Percentiles rank a stretch among this genome's conserved stretches.
These are phyloP conservation scores for Urocyon cinereoargenteus DNA, from an alignment of 2,797 vertebrate genomes.

Conservation along the genomic window DNA sequence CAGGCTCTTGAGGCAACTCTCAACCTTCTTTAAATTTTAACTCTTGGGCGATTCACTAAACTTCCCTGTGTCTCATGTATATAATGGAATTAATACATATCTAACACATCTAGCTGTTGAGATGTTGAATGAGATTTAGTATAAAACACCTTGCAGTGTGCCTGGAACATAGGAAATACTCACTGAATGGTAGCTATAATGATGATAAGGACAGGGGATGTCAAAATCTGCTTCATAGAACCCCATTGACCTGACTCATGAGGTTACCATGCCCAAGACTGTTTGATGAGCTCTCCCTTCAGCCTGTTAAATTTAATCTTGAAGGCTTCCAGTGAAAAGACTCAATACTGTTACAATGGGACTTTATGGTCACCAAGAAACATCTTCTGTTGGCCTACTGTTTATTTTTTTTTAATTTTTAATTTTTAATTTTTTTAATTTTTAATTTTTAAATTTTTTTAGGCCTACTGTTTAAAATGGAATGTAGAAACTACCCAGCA, in stretches of 20 bases:
- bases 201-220: background rate
- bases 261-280: background rate
- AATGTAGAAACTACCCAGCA: background rate
- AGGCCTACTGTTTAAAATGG: background rate
- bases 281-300: background rate
- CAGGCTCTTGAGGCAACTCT: background rate
- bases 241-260: background rate
- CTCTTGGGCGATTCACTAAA: background rate
- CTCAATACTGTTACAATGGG: accelerated
- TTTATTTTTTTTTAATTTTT: background rate
- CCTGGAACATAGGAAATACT: background rate
- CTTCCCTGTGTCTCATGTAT: background rate
- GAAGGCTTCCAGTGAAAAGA: background rate
- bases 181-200: background rate
- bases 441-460: too few species aligned
- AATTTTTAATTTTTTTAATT: too few species aligned
- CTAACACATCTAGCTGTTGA: background rate
- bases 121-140: background rate
- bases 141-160: background rate
- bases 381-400: background rate
- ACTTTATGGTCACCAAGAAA: background rate
- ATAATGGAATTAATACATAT: background rate
- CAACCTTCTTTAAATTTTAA: background rate
- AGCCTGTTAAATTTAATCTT: background rate
- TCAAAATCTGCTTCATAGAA: background rate